Conservation (phyloP, 2,797 vertebrate genomes). For the Acropternis orthonyx region DNA sequence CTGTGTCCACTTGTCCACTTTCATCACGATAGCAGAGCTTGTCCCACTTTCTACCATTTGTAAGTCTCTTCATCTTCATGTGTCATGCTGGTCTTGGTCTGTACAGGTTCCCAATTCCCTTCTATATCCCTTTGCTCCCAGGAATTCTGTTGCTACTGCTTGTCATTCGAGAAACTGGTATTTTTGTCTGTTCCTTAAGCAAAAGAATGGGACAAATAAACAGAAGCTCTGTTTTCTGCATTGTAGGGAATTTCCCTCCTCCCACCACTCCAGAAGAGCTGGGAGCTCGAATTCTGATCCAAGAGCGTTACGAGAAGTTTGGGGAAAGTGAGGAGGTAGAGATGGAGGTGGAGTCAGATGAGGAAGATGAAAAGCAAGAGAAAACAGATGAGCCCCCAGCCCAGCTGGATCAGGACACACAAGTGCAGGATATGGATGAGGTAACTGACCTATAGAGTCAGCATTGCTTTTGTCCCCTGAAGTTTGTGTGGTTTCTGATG, state of each 20-base stretch:
- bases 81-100: not conserved
- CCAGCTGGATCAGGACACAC: slow-evolving; percentile 95
- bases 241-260: slow-evolving; percentile 95
- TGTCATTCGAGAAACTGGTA: not conserved
- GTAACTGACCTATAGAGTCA: slow-evolving; percentile 54
- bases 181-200: not conserved
- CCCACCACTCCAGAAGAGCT: slow-evolving; percentile 96
- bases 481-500: not conserved
- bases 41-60: not conserved
- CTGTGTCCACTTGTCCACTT: not conserved
- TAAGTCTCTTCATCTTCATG: not conserved
- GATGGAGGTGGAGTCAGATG: slow-evolving; percentile 99
- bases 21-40: not conserved
- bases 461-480: fast-evolving
- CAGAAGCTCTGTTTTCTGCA: not conserved
- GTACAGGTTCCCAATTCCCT: not conserved
- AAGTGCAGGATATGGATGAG: slow-evolving; percentile 99
- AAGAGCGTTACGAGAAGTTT: slow-evolving; percentile 98
- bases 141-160: not conserved
- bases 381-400: slow-evolving; percentile 81
- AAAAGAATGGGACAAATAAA: not conserved
- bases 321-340: slow-evolving; percentile 98
- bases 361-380: slow-evolving; percentile 88
- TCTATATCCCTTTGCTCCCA: not conserved
- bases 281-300: slow-evolving; percentile 96